Conservation (phyloP, 2,888 invertebrate genomes). For the Plagiodera versicolora region DNA sequence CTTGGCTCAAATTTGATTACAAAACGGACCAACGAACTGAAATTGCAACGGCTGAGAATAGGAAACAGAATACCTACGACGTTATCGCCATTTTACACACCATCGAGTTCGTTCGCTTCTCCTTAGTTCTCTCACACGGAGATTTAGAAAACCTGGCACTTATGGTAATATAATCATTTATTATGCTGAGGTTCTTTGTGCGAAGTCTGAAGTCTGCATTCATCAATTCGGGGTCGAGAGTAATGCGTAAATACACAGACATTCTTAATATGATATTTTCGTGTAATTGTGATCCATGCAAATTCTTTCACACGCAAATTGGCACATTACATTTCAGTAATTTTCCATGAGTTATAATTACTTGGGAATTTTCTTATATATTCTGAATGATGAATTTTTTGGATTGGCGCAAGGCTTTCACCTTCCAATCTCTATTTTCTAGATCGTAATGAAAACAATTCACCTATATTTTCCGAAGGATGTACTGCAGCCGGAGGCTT, state of each 20-base stretch:
- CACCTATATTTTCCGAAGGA: too few relatives aligned
- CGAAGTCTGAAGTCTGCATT: not conserved
- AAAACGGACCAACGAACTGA: conserved; percentile 7
- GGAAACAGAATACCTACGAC: conserved; percentile 12
- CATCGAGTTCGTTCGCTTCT: conserved; percentile 1
- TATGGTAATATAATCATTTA: not conserved
- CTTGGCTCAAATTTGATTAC: conserved; percentile 1
- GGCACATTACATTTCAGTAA: too few relatives aligned
- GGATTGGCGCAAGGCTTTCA: too few relatives aligned
- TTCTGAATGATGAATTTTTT: too few relatives aligned
- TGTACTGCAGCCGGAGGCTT: too few relatives aligned
- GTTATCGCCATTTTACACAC: not conserved
- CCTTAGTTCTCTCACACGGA: not conserved
- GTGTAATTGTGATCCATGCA: too few relatives aligned
- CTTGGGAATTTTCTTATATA: too few relatives aligned
- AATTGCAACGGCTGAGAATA: conserved; percentile 14
- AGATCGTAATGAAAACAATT: too few relatives aligned
- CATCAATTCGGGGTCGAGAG: not conserved
- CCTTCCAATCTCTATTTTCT: too few relatives aligned
- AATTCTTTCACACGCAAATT: too few relatives aligned
- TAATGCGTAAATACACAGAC: not conserved
- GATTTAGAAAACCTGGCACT: not conserved
- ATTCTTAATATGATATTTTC: too few relatives aligned
- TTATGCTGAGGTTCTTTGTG: not conserved
- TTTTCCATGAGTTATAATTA: too few relatives aligned